Conservation (phyloP, 2,888 invertebrate genomes). For the Nebria salina region DNA sequence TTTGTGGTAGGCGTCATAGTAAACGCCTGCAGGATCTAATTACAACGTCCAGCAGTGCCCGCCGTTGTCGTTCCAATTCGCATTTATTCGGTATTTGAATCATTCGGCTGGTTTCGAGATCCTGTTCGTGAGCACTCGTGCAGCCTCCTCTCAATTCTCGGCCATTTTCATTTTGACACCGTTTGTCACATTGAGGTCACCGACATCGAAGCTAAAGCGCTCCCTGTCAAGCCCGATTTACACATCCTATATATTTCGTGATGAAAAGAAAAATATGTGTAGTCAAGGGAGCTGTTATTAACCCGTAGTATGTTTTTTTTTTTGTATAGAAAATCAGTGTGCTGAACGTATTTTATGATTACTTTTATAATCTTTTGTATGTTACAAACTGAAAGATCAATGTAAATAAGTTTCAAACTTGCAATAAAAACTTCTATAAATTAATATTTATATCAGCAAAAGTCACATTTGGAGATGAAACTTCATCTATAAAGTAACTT, state of each 20-base stretch:
- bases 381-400: neutral
- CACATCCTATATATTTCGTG: neutral
- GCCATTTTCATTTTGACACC: slow-evolving; percentile 1
- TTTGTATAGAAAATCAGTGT: neutral
- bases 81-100: neutral
- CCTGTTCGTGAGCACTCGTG: neutral
- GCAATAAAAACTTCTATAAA: too few relatives aligned
- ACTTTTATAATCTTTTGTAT: neutral
- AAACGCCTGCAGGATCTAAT: slow-evolving; percentile 45
- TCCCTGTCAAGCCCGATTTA: neutral
- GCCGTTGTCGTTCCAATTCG: neutral
- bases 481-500: too few relatives aligned
- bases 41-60: slow-evolving; percentile 7
- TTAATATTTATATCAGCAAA: too few relatives aligned
- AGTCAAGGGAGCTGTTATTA: neutral
- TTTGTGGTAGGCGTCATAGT: slow-evolving; percentile 43
- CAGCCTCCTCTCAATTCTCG: neutral
- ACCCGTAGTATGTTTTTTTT: neutral
- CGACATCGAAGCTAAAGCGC: neutral
- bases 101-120: neutral
- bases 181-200: slow-evolving; percentile 1
- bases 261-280: neutral
- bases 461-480: too few relatives aligned
- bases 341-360: neutral
- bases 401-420: neutral